A percentile compares a stretch with the other conserved stretches of the same genome.
phyloP scores from a whole-genome alignment of 2,888 invertebrate genomes.

The Dorcus parallelipipedus region DNA sequence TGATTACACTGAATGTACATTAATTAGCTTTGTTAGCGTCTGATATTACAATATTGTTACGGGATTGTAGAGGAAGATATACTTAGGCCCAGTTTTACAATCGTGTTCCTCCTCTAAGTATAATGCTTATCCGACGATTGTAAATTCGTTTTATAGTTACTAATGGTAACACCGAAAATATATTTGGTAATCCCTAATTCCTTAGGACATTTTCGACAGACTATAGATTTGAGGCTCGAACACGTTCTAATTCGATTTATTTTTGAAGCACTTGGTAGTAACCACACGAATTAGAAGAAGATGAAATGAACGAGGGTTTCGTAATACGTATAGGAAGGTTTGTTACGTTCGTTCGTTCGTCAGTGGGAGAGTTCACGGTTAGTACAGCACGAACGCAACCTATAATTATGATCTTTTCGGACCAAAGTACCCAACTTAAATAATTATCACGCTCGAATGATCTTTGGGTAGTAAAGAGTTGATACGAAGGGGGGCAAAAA shows the following conservation, averaged over 20 bases:
- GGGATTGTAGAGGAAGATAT: no score
- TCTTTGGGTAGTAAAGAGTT: slow-evolving; percentile 11
- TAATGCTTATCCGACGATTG: no score
- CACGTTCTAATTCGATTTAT: no score
- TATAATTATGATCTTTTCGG: slow-evolving; percentile 19
- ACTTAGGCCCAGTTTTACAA: no score
- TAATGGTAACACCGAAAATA: not conserved
- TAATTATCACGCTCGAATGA: slow-evolving; percentile 15
- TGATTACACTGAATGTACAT: no score
- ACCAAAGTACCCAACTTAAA: slow-evolving; percentile 7
- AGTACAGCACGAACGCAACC: slow-evolving; percentile 9
- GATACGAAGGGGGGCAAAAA: not conserved
- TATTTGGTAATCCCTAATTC: not conserved
- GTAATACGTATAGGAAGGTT: not conserved
- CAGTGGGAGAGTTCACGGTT: not conserved
- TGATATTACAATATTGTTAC: no score
- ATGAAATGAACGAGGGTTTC: not conserved
- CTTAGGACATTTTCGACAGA: no score
- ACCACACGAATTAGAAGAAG: not conserved
- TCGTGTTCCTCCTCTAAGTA: no score
- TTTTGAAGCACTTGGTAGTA: not conserved
- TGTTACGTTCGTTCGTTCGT: not conserved
- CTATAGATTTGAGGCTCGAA: not conserved
- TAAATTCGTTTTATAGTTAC: no score
- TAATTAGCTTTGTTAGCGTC: no score